phyloP scores from a whole-genome alignment of 2,888 invertebrate genomes.

The Ochropleura plecta region DNA sequence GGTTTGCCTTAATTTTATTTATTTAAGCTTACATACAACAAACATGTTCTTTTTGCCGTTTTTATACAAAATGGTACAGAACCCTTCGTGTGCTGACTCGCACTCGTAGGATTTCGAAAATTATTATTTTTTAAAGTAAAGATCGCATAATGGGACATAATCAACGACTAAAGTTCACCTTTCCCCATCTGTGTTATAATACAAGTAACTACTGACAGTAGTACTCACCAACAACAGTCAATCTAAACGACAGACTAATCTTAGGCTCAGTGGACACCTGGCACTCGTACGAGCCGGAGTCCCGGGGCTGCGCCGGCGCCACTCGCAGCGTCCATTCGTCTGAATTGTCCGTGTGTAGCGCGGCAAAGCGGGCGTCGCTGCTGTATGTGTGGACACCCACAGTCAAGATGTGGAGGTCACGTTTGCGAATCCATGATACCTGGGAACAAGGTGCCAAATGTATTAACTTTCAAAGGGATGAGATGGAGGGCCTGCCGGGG shows the following conservation, averaged over 20 bases:
- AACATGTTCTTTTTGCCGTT: too few species aligned
- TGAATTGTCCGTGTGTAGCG: constrained; percentile 92
- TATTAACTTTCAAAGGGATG: too few species aligned
- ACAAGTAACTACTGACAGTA: neutral
- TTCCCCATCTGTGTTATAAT: neutral
- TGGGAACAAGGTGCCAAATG: constrained; percentile 76
- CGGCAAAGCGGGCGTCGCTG: constrained; percentile 92
- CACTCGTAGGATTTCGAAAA: neutral
- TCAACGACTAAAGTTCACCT: neutral
- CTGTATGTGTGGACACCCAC: constrained; percentile 93
- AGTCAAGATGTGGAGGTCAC: constrained; percentile 94
- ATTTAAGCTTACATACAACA: too few species aligned
- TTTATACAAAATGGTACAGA: too few species aligned
- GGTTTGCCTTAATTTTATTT: too few species aligned
- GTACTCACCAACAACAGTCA: constrained; percentile 92
- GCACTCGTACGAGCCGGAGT: constrained; percentile 97
- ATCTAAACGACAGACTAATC: constrained; percentile 94
- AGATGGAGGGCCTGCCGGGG: too few species aligned
- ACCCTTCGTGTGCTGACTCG: too few species aligned
- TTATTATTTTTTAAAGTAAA: neutral
- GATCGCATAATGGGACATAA: neutral
- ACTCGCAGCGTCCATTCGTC: constrained; percentile 92
- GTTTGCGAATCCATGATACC: constrained; percentile 97
- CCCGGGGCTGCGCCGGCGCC: constrained; percentile 93
- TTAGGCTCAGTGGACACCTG: constrained; percentile 98